Conservation (phyloP, 2,888 invertebrate genomes). For the Meandrusa payeni region DNA sequence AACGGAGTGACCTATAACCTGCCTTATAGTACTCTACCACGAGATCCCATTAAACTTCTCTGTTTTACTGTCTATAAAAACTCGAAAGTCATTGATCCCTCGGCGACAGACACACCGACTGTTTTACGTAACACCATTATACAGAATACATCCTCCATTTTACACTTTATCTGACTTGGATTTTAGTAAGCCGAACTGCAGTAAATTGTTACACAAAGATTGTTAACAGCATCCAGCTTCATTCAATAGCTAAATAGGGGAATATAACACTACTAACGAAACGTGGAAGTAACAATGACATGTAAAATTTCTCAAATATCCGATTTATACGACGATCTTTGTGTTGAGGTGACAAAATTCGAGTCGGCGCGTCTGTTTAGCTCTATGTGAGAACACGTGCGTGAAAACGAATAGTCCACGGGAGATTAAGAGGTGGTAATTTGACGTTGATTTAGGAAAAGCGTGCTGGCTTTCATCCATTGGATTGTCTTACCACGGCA, state of each 20-base stretch:
- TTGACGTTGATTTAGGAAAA: constrained; percentile 77
- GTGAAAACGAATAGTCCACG: constrained; percentile 72
- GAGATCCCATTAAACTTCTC: constrained; percentile 65
- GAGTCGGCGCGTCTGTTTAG: constrained; percentile 47
- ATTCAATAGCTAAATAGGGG: constrained; percentile 58
- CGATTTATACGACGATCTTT: constrained; percentile 64
- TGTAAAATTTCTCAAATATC: constrained; percentile 74
- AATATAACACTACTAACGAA: constrained; percentile 56
- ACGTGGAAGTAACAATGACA: constrained; percentile 66
- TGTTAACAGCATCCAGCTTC: constrained; percentile 61
- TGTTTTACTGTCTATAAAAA: constrained; percentile 70
- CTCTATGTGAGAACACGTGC: constrained; percentile 58
- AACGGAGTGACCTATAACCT: constrained; percentile 49
- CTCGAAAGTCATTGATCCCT: constrained; percentile 58
- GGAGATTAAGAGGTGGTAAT: constrained; percentile 79
- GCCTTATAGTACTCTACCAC: constrained; percentile 46
- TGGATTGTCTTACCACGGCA: constrained; percentile 66
- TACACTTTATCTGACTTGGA: constrained; percentile 36
- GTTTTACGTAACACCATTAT: constrained; percentile 39
- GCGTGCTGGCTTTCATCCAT: constrained; percentile 58
- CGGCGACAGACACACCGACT: constrained; percentile 31
- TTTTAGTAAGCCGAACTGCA: constrained; percentile 43
- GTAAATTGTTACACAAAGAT: constrained; percentile 58
- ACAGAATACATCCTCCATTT: constrained; percentile 24
- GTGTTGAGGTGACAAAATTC: constrained; percentile 52